Percentiles rank a stretch among this genome's conserved stretches.
Conservation (phyloP, 2,113 vertebrate genomes). For the Tachuris rubrigastra region DNA sequence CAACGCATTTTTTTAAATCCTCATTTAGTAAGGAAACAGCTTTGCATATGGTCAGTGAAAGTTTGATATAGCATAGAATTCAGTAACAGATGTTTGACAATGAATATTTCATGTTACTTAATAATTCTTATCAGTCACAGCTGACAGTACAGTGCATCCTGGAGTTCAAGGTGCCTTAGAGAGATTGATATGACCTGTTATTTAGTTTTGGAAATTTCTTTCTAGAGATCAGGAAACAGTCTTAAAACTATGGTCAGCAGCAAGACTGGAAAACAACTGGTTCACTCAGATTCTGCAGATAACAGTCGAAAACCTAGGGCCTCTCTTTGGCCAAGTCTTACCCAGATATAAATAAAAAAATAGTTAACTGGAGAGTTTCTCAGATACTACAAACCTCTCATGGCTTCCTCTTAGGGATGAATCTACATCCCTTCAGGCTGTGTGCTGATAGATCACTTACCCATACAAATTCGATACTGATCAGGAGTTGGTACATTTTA, state of each 20-base stretch:
- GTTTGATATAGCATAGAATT: slow-evolving; percentile 30
- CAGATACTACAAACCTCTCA: background rate
- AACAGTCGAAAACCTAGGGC: background rate
- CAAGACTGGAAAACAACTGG: background rate
- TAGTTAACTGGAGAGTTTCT: background rate
- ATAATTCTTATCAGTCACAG: slow-evolving; percentile 18
- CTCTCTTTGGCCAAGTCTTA: background rate
- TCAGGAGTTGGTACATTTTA: background rate
- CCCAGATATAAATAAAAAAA: background rate
- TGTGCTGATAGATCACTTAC: background rate
- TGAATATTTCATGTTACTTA: slow-evolving; percentile 57
- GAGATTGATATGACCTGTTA: background rate
- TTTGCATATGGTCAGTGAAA: slow-evolving; percentile 60
- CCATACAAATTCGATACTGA: background rate
- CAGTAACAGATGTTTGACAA: slow-evolving; percentile 46
- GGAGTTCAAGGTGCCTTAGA: background rate
- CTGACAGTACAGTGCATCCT: background rate
- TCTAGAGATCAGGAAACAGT: background rate
- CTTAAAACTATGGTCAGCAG: background rate
- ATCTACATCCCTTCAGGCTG: background rate
- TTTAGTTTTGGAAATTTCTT: background rate
- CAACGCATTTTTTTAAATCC: background rate
- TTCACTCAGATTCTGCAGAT: background rate
- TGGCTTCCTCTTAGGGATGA: background rate
- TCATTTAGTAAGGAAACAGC: background rate